Conservation (phyloP, 1,140 invertebrate genomes). For the Arion vulgaris region DNA sequence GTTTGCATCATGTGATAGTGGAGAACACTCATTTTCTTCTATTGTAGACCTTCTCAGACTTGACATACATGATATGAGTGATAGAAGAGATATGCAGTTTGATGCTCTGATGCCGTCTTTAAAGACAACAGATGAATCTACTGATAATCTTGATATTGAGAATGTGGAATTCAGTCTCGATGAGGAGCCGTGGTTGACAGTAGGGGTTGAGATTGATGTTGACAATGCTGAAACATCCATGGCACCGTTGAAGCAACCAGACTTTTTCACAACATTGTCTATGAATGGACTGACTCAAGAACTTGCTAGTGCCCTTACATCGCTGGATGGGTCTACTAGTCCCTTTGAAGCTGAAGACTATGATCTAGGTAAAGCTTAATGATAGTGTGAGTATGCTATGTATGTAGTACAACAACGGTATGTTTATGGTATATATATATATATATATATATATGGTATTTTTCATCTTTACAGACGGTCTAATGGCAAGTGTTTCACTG, state of each 20-base stretch:
- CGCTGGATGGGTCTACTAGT: conserved; percentile 32
- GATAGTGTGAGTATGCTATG: too few relatives aligned
- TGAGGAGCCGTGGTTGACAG: conserved; percentile 50
- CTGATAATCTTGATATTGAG: neutral
- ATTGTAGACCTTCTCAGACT: neutral
- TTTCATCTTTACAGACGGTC: too few relatives aligned
- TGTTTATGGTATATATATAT: too few relatives aligned
- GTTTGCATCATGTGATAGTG: neutral
- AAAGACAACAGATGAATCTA: neutral
- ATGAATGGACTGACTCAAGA: conserved; percentile 68
- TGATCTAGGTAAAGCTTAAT: neutral
- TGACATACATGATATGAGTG: neutral
- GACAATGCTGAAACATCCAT: neutral
- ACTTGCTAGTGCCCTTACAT: conserved; percentile 57
- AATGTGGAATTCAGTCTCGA: conserved; percentile 19
- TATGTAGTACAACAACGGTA: too few relatives aligned
- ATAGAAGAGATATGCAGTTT: neutral
- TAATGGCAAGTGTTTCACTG: too few relatives aligned
- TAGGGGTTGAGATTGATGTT: conserved; percentile 30
- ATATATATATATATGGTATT: too few relatives aligned
- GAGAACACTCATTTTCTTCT: neutral
- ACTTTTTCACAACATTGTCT: conserved; percentile 64
- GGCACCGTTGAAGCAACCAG: conserved; percentile 49
- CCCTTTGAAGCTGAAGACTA: neutral
- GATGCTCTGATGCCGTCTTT: neutral